Conservation (phyloP, 2,113 vertebrate species). For the Onychostruthus taczanowskii region DNA sequence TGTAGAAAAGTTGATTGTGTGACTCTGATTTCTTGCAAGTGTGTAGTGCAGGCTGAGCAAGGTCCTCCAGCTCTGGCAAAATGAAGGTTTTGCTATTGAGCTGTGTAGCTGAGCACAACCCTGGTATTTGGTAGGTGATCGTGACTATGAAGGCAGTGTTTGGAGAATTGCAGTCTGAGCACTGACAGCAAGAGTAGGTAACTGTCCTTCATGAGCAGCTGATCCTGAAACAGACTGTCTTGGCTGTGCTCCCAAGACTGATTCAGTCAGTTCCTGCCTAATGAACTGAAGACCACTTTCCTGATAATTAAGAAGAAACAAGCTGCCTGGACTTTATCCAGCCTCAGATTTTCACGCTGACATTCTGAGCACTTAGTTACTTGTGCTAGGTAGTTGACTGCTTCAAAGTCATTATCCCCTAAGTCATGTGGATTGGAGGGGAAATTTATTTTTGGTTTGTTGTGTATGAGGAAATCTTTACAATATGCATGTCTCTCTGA, state of each 20-base stretch:
- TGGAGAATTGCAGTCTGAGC: not conserved
- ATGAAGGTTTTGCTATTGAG: not conserved
- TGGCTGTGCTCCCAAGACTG: not conserved
- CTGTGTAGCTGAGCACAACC: not conserved
- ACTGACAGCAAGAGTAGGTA: not conserved
- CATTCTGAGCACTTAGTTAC: not conserved
- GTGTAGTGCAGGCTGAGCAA: not conserved
- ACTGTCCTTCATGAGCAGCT: not conserved
- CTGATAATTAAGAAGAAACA: not conserved
- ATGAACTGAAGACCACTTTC: constrained; percentile 2
- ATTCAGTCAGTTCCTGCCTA: not conserved
- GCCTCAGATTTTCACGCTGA: not conserved
- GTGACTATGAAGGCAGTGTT: not conserved
- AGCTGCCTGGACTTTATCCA: not conserved
- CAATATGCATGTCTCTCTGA: not conserved
- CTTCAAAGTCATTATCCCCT: not conserved
- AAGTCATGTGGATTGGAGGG: not conserved
- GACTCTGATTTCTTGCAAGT: not conserved
- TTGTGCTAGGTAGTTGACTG: not conserved
- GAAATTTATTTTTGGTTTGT: not conserved
- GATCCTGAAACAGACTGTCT: not conserved
- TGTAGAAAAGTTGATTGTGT: not conserved
- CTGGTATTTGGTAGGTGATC: not conserved
- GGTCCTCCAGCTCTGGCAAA: not conserved
- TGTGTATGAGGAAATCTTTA: not conserved